Evolutionary conservation across 2,113 vertebrate genomes (phyloP).

Genomic region (Leucoraja erinaceus): DNA sequence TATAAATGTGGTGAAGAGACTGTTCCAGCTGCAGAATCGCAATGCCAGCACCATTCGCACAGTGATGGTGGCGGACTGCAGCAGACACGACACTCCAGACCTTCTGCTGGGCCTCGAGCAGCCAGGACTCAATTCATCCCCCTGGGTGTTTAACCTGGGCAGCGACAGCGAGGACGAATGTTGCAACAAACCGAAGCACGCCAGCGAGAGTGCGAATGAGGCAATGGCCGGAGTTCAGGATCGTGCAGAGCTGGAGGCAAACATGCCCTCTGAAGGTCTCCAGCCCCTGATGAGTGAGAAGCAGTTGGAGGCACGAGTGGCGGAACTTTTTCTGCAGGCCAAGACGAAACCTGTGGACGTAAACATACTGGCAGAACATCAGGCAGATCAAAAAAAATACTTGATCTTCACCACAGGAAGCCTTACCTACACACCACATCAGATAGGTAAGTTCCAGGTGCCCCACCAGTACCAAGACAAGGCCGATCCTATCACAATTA

Average conservation of each 20-base stretch:
- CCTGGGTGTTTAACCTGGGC: constrained; percentile 66
- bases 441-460: constrained; percentile 71
- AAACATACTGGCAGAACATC: constrained; percentile 48
- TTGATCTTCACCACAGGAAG: constrained; percentile 93
- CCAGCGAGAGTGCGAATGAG: neutral
- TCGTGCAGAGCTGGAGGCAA: constrained; percentile 35
- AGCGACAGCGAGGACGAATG: constrained; percentile 63
- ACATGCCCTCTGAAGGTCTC: neutral
- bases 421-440: constrained; percentile 92
- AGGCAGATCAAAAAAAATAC: constrained; percentile 63
- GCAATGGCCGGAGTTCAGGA: neutral
- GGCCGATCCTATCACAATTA: too few species aligned
- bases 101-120: constrained; percentile 72
- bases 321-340: constrained; percentile 65
- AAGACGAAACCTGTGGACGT: constrained; percentile 65
- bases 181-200: neutral
- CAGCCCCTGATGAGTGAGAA: constrained; percentile 49
- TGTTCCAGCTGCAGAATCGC: constrained; percentile 97
- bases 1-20: constrained; percentile 87
- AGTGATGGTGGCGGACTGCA: constrained; percentile 90
- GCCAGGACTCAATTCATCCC: constrained; percentile 53
- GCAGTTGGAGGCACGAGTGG: constrained; percentile 72
- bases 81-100: constrained; percentile 74
- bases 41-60: constrained; percentile 93
- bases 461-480: neutral